Percentiles rank a stretch among this genome's conserved stretches.
These are phyloP conservation scores for Thermophis baileyi DNA, from an alignment of 2,113 vertebrate species.

Conservation along the genomic window DNA sequence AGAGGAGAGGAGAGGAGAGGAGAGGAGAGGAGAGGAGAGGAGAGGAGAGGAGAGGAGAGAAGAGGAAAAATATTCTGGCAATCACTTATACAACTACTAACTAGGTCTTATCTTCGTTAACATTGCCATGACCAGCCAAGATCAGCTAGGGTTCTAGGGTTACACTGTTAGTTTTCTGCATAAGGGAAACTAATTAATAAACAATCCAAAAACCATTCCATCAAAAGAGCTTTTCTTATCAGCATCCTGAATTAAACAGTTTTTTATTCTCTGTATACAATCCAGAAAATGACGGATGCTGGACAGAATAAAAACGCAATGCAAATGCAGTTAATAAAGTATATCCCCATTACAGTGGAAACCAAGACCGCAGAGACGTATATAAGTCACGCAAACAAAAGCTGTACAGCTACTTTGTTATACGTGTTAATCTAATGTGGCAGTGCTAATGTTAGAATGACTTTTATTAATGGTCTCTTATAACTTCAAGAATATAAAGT, in stretches of 20 bases:
- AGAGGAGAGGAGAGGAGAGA: not conserved
- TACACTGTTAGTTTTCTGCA: not conserved
- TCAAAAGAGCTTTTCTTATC: not conserved
- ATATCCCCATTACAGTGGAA: not conserved
- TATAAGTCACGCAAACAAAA: conserved; percentile 29
- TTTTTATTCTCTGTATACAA: not conserved
- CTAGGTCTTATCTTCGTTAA: not conserved
- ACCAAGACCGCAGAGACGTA: not conserved
- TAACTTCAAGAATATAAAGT: conserved; percentile 19
- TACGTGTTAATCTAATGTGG: conserved; percentile 12
- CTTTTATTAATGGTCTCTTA: not conserved
- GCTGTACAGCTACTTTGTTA: conserved; percentile 36
- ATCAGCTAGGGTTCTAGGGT: not conserved
- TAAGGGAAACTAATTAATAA: not conserved
- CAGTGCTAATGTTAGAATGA: not conserved
- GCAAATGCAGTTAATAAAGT: not conserved
- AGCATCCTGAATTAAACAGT: not conserved
- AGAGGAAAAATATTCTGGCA: not conserved
- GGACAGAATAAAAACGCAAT: not conserved
- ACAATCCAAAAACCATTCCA: not conserved
- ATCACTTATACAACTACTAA: not conserved
- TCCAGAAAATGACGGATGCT: not conserved
- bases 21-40: no score
- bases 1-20: not conserved
- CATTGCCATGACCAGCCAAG: not conserved